phyloP scores from a whole-genome alignment of 2,888 invertebrate species.

The Laspeyria flexula region DNA sequence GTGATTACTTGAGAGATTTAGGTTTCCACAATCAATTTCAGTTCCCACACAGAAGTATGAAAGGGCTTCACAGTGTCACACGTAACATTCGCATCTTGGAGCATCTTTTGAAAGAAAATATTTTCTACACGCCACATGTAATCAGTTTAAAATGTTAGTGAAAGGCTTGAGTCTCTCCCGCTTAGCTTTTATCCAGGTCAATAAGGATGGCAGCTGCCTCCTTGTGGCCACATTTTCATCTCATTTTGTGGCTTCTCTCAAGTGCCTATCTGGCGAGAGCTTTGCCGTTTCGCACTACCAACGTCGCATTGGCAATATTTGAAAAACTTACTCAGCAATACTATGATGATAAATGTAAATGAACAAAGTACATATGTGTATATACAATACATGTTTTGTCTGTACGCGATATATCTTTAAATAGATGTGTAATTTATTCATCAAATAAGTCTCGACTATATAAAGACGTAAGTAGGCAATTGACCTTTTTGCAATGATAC shows the following conservation, averaged over 20 bases:
- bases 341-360: no score
- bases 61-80: background rate
- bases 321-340: conserved; percentile 10
- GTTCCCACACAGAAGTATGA: no score
- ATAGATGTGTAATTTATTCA: conserved; percentile 30
- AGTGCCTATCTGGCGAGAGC: conserved; percentile 17
- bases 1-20: background rate
- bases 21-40: background rate
- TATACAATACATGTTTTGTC: background rate
- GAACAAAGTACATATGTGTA: no score
- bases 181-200: conserved; percentile 18
- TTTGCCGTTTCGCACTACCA: background rate
- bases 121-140: background rate
- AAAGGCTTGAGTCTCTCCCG: conserved; percentile 1
- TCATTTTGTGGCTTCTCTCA: conserved; percentile 18
- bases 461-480: conserved; percentile 28
- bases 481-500: conserved; percentile 38
- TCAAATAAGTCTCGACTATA: conserved; percentile 26
- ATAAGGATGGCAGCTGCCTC: conserved; percentile 25
- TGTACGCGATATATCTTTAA: conserved; percentile 4
- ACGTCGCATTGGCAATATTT: conserved; percentile 6
- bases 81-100: background rate
- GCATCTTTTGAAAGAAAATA: background rate
- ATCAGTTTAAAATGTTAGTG: conserved; percentile 15
- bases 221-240: conserved; percentile 28